Evolutionary conservation across 2,888 invertebrate species (phyloP), one percentile per base, ranked within the genome.

Genomic region (Hypercompe scribonia): DNA sequence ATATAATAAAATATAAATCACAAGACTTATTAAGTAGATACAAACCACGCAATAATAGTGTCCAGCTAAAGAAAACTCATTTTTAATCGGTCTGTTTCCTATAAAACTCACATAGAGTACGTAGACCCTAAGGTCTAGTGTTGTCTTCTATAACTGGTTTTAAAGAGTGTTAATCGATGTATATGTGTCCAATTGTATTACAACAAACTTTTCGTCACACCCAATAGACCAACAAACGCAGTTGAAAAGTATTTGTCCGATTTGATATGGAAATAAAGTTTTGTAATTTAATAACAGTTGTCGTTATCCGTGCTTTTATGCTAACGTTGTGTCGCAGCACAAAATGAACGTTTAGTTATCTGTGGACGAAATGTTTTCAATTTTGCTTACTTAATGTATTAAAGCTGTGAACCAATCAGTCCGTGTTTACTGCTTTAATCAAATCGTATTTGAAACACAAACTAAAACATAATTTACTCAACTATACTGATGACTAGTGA

Each of bases 341-440:
- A 76, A 84, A 82, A 78, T 79, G 75, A 67, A 82, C 71, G 75
- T 77, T 78, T 76, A 79, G 78, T 78, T 84, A 76, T 68, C 34
- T 81, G 66, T 61, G 54, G 54, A 65, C 50, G 73, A 78, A 82
- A 76, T 71, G 13, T 68, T 73, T 54, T 68, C 73, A 73, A 66
- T 65, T 65, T 61, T 66, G 28, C 50, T 65, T 65, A 66, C 63
- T 68, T 75, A 84, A 68, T 82, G 63, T 81, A 65, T 80, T 31
- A 39, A 74, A 68, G 65, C 76, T 78, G 58, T 81, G 75, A 77
- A 77, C 67, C 81, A 75, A 82, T 84, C 80, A 74, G 13, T 18
- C 34, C 13, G n/a, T 74, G 70, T 84, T 84, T 79, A 70, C 78
- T 71, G 39, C 78, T 81, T 81, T 77, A 65, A 77, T 77, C 70